Percentiles rank a stretch among this genome's conserved stretches.
These are phyloP conservation scores for Trichomalopsis sarcophagae DNA, from an alignment of 1,140 invertebrate species.

Conservation along the genomic window DNA sequence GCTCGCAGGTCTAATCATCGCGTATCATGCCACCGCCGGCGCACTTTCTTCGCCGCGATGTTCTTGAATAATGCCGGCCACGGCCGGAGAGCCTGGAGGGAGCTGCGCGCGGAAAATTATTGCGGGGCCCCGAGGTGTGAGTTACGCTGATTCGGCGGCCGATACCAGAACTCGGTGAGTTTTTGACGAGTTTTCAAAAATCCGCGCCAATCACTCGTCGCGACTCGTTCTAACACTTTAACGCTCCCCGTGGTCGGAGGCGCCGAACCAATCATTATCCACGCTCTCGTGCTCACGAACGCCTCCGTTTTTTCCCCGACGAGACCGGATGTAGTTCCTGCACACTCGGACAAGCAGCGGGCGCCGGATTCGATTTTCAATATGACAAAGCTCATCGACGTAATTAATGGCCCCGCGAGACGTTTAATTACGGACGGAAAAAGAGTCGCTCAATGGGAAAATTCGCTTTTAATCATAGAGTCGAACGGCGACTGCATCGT, in stretches of 20 bases:
- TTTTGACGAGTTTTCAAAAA: neutral
- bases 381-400: slow-evolving; percentile 44
- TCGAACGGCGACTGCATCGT: neutral
- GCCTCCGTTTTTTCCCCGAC: slow-evolving; percentile 2
- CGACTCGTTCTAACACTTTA: too few relatives aligned
- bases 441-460: slow-evolving; percentile 9
- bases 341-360: slow-evolving; percentile 11
- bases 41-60: slow-evolving; percentile 1
- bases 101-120: slow-evolving; percentile 29
- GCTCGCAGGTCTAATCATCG: slow-evolving; percentile 71
- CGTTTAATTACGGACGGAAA: slow-evolving; percentile 22
- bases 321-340: slow-evolving; percentile 35
- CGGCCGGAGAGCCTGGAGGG: neutral
- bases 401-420: slow-evolving; percentile 44
- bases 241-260: neutral
- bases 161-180: slow-evolving; percentile 15
- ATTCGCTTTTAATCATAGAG: slow-evolving; percentile 42
- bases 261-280: slow-evolving; percentile 51
- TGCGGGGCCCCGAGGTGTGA: slow-evolving; percentile 47
- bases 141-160: slow-evolving; percentile 41
- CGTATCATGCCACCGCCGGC: slow-evolving; percentile 68
- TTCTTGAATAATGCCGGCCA: slow-evolving; percentile 10
- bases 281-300: slow-evolving; percentile 47
- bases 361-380: slow-evolving; percentile 43
- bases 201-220: neutral